Conservation (phyloP, 2,888 invertebrate species). For the Girardia tigrina region DNA sequence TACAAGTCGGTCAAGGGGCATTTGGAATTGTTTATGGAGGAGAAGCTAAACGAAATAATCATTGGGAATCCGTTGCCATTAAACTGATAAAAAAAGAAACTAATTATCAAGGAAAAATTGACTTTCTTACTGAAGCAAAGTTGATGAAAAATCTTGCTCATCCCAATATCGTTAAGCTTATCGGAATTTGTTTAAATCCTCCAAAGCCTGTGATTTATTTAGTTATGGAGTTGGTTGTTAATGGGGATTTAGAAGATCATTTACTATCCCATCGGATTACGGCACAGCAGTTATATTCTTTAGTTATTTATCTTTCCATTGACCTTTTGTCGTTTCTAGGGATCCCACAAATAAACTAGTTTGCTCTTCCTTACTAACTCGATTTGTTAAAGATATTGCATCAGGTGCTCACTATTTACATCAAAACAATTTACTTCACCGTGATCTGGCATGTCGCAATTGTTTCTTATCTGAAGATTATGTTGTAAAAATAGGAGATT, state of each 20-base stretch:
- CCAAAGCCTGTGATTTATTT: slow-evolving; percentile 68
- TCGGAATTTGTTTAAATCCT: slow-evolving; percentile 68
- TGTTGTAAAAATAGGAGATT: slow-evolving; percentile 34
- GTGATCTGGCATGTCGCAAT: slow-evolving; percentile 79
- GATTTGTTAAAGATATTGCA: slow-evolving; percentile 67
- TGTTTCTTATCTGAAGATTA: slow-evolving; percentile 62
- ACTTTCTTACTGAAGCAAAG: slow-evolving; percentile 79
- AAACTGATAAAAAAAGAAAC: slow-evolving; percentile 74
- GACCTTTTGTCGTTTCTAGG: background rate
- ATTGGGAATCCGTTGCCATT: slow-evolving; percentile 58
- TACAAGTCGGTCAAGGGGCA: slow-evolving; percentile 73
- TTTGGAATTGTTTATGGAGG: slow-evolving; percentile 84
- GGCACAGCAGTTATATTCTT: slow-evolving; percentile 51
- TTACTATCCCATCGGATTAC: slow-evolving; percentile 69
- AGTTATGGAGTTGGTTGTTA: slow-evolving; percentile 83
- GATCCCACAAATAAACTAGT: slow-evolving; percentile 26
- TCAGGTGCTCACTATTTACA: slow-evolving; percentile 81
- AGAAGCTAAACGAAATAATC: slow-evolving; percentile 61
- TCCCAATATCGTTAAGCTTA: slow-evolving; percentile 67
- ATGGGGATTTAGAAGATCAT: slow-evolving; percentile 75
- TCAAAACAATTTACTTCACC: slow-evolving; percentile 77
- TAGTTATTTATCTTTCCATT: background rate
- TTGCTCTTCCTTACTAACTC: slow-evolving; percentile 26
- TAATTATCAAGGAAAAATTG: slow-evolving; percentile 68
- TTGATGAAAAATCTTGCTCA: slow-evolving; percentile 84